These are phyloP conservation scores for Theropithecus gelada DNA, from an alignment of 2,113 vertebrate species.

Conservation along the genomic window DNA sequence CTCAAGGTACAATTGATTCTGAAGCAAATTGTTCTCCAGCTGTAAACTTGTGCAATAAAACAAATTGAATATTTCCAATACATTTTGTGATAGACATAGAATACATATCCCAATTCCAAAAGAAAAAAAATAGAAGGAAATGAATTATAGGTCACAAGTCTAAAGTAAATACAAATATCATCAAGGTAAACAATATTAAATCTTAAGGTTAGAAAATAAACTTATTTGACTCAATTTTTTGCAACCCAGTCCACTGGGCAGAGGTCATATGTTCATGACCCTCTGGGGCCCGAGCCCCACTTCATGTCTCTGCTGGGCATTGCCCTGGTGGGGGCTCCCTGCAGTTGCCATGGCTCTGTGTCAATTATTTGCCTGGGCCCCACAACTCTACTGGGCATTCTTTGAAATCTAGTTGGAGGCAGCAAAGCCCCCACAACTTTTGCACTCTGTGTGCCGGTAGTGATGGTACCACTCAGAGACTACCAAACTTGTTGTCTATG, in stretches of 20 bases:
- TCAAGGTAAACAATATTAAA: neutral
- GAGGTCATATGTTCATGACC: neutral
- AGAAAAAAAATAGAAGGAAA: neutral
- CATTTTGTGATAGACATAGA: neutral
- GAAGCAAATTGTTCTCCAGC: neutral
- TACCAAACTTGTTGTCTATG: neutral
- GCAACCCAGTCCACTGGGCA: neutral
- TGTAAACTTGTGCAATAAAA: neutral
- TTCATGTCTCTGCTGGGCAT: no score
- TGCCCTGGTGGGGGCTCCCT: neutral
- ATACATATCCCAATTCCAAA: neutral
- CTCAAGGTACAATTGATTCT: neutral
- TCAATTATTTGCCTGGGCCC: neutral
- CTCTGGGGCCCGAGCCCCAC: neutral
- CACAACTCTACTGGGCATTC: neutral
- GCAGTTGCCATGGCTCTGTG: neutral
- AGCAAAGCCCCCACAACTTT: neutral
- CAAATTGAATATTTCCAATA: neutral
- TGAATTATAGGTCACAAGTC: rapidly evolving
- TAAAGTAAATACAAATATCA: neutral
- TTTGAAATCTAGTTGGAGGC: neutral
- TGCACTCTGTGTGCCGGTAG: neutral
- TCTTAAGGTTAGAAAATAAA: neutral
- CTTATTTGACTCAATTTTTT: neutral
- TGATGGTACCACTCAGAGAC: neutral